Evolutionary conservation across 2,888 invertebrate species (phyloP).

Genomic region (Neocrepidodera transversa): DNA sequence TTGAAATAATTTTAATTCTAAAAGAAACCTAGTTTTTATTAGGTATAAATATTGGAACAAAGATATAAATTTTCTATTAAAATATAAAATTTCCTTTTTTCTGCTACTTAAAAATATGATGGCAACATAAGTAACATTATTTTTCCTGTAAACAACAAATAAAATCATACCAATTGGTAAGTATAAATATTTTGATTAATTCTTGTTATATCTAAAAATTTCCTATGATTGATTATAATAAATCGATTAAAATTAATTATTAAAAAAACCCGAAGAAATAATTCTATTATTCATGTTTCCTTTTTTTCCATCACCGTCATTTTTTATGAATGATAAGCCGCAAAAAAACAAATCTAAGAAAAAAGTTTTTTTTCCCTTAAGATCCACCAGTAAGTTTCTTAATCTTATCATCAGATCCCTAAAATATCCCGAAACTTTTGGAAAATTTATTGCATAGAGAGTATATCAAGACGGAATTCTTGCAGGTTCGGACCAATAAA

Average conservation of each 20-base stretch:
- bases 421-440: constrained; percentile 13
- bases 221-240: not conserved
- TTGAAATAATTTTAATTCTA: too few relatives aligned
- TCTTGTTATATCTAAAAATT: not conserved
- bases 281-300: constrained; percentile 4
- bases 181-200: not conserved
- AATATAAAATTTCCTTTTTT: too few relatives aligned
- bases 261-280: not conserved
- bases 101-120: too few relatives aligned
- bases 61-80: too few relatives aligned
- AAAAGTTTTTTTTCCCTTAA: constrained; percentile 2
- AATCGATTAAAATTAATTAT: constrained; percentile 10
- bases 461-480: constrained; percentile 19
- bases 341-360: not conserved
- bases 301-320: constrained; percentile 7
- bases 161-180: too few relatives aligned
- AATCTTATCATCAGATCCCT: constrained; percentile 18
- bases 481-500: constrained; percentile 11
- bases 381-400: constrained; percentile 5
- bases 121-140: too few relatives aligned
- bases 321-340: constrained; percentile 10
- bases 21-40: too few relatives aligned
- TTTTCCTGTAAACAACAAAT: too few relatives aligned
- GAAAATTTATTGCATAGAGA: constrained; percentile 13
- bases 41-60: too few relatives aligned